phyloP scores from a whole-genome alignment of 1,140 invertebrate species.

The Psix sp. region DNA sequence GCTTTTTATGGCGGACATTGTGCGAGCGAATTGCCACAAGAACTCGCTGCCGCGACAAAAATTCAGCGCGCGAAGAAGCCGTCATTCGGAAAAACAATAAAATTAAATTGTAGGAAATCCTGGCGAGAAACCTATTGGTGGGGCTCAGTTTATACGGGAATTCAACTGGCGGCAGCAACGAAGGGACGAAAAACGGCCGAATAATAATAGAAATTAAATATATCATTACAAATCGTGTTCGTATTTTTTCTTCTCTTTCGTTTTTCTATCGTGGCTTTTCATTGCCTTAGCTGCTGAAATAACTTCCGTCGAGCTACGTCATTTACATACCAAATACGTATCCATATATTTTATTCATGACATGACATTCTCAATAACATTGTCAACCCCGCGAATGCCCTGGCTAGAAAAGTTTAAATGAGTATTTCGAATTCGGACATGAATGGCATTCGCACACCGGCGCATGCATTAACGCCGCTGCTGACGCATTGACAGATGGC shows the following conservation, averaged over 20 bases:
- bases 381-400: slow-evolving; percentile 47
- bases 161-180: too few species aligned
- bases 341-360: slow-evolving; percentile 61
- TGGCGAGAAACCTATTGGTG: too few species aligned
- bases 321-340: slow-evolving; percentile 59
- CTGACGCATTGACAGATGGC: slow-evolving; percentile 46
- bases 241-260: slow-evolving; percentile 21
- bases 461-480: slow-evolving; percentile 51
- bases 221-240: too few species aligned
- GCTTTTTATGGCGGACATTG: background rate
- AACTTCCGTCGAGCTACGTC: slow-evolving; percentile 48
- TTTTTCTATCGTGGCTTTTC: too few species aligned
- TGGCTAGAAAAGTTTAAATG: slow-evolving; percentile 60
- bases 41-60: slow-evolving; percentile 7
- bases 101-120: too few species aligned
- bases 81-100: too few species aligned
- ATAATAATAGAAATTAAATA: too few species aligned
- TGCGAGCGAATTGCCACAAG: slow-evolving; percentile 32
- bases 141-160: too few species aligned
- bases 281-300: slow-evolving; percentile 50
- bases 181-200: too few species aligned
- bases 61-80: background rate
- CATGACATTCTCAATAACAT: slow-evolving; percentile 58
- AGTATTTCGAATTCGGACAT: slow-evolving; percentile 58
- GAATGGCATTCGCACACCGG: slow-evolving; percentile 41